phyloP scores from a whole-genome alignment of 1,140 invertebrate genomes.

The Drosophila malerkotliana region DNA sequence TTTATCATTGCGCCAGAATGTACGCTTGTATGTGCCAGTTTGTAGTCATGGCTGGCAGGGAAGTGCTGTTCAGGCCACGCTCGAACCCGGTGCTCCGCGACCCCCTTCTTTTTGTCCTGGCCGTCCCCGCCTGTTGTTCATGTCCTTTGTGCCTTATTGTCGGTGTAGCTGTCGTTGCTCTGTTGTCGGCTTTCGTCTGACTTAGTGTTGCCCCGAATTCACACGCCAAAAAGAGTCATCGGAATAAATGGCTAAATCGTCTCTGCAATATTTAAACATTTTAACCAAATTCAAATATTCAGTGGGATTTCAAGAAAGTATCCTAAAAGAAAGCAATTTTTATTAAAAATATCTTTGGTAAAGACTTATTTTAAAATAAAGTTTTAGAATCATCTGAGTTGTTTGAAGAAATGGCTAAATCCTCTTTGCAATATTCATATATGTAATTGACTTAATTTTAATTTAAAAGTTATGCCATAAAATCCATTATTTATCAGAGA shows the following conservation, averaged over 20 bases:
- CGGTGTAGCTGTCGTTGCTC: constrained; percentile 55
- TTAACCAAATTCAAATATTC: not conserved
- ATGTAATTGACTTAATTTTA: no score
- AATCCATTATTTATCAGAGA: no score
- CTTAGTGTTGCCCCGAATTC: constrained; percentile 5
- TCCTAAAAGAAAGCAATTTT: not conserved
- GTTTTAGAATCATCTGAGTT: no score
- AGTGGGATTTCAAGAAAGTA: not conserved
- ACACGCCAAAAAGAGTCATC: not conserved
- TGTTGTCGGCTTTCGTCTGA: constrained; percentile 40
- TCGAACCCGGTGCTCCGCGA: constrained; percentile 25
- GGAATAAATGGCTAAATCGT: not conserved
- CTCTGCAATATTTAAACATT: not conserved
- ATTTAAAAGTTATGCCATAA: no score
- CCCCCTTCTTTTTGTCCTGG: constrained; percentile 2
- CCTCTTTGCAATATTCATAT: no score
- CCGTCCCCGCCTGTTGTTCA: constrained; percentile 36
- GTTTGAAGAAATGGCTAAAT: no score
- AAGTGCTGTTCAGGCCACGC: constrained; percentile 52
- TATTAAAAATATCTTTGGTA: no score
- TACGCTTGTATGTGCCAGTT: constrained; percentile 26
- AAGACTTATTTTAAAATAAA: no score
- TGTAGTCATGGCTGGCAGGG: constrained; percentile 50
- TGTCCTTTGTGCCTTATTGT: constrained; percentile 44
- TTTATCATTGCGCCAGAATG: constrained; percentile 39